Conservation (phyloP, 1,140 invertebrate species). For the Pissodes strobi region DNA sequence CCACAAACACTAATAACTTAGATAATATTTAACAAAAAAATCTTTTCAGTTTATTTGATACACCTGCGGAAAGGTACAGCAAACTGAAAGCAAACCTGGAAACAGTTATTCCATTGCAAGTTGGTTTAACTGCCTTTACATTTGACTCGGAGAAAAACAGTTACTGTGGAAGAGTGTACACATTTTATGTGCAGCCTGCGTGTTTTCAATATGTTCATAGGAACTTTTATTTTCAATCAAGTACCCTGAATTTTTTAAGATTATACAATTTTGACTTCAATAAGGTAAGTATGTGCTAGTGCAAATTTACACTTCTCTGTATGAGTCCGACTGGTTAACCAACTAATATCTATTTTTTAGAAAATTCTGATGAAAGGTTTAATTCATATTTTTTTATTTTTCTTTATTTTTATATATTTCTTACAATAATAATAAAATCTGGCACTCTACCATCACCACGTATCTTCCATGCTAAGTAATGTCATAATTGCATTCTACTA, state of each 20-base stretch:
- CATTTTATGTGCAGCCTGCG: conserved; percentile 71
- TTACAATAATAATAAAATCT: too few relatives aligned
- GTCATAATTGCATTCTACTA: too few relatives aligned
- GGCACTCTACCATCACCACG: too few relatives aligned
- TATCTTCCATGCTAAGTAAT: too few relatives aligned
- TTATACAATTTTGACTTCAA: conserved; percentile 74
- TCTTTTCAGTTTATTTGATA: conserved; percentile 76
- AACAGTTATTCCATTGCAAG: conserved; percentile 66
- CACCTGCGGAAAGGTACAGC: conserved; percentile 64
- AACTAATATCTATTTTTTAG: too few relatives aligned
- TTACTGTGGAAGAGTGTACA: conserved; percentile 66
- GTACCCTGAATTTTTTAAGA: conserved; percentile 67
- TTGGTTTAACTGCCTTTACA: conserved; percentile 67
- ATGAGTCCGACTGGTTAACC: too few relatives aligned
- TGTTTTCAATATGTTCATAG: conserved; percentile 63
- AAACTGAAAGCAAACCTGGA: conserved; percentile 63
- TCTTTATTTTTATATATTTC: too few relatives aligned
- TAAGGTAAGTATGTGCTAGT: conserved; percentile 62
- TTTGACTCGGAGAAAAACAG: conserved; percentile 60
- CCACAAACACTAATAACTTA: too few relatives aligned
- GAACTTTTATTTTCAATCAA: conserved; percentile 65
- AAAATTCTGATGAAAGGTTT: too few relatives aligned
- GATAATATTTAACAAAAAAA: too few relatives aligned
- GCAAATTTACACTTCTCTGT: too few relatives aligned
- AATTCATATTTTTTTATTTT: too few relatives aligned